Conservation (phyloP, 2,888 invertebrate genomes). For the Zonitis immaculata region DNA sequence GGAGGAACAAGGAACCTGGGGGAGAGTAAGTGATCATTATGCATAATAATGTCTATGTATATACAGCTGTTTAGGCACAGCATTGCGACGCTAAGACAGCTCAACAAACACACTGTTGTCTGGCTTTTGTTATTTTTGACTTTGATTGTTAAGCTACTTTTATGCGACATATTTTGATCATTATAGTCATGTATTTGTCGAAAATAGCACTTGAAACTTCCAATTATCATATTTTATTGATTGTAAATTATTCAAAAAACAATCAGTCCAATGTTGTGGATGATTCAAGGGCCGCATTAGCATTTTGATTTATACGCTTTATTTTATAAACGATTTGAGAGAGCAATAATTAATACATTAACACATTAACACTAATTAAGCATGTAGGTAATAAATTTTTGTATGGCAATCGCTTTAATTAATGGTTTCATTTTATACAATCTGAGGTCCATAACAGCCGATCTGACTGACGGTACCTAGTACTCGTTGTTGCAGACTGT, state of each 20-base stretch:
- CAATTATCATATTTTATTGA: not conserved
- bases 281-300: not conserved
- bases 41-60: slow-evolving; percentile 19
- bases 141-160: slow-evolving; percentile 15
- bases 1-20: slow-evolving; percentile 43
- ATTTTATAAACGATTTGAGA: not conserved
- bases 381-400: slow-evolving; percentile 18
- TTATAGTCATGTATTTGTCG: not conserved
- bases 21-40: slow-evolving; percentile 39
- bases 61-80: slow-evolving; percentile 18
- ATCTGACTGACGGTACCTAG: slow-evolving; percentile 57
- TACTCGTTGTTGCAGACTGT: slow-evolving; percentile 91
- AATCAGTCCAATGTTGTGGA: not conserved
- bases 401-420: slow-evolving; percentile 13
- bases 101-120: slow-evolving; percentile 13
- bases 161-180: not conserved
- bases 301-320: not conserved
- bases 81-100: slow-evolving; percentile 12
- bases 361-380: slow-evolving; percentile 10
- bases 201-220: not conserved
- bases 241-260: not conserved
- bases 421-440: slow-evolving; percentile 14
- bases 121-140: slow-evolving; percentile 18
- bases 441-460: slow-evolving; percentile 41
- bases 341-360: slow-evolving; percentile 9